phyloP scores from a whole-genome alignment of 2,113 vertebrate species.

The Leuciscus idus region DNA sequence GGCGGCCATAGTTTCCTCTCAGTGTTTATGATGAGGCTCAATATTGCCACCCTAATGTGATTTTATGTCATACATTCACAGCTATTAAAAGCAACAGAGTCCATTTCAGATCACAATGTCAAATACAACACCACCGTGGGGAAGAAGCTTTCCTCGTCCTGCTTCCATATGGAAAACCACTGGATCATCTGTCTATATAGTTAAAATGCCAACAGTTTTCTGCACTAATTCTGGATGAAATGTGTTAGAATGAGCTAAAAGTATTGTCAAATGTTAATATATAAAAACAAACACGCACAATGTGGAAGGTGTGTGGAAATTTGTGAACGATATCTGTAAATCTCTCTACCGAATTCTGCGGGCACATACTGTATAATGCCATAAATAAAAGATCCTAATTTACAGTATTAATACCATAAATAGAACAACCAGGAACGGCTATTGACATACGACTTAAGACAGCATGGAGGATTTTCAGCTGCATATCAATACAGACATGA shows the following conservation, averaged over 20 bases:
- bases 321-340: not conserved
- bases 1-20: not conserved
- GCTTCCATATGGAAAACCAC: conserved; percentile 42
- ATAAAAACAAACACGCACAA: not conserved
- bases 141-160: conserved; percentile 43
- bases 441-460: conserved; percentile 44
- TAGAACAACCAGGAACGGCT: conserved; percentile 32
- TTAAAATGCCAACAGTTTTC: too few species aligned
- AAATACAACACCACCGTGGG: conserved; percentile 68
- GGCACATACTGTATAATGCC: not conserved
- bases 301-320: not conserved
- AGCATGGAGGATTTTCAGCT: conserved; percentile 40
- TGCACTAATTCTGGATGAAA: too few species aligned
- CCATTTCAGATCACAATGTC: conserved; percentile 63
- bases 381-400: conserved; percentile 38
- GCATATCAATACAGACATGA: conserved; percentile 48
- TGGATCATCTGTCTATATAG: not conserved
- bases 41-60: conserved; percentile 54
- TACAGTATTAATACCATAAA: conserved; percentile 44
- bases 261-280: not conserved
- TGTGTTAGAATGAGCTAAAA: not conserved
- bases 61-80: conserved; percentile 56
- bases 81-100: conserved; percentile 70
- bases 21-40: conserved; percentile 52
- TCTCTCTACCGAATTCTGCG: not conserved